Evolutionary conservation across 2,888 invertebrate genomes (phyloP), one percentile per base, ranked within the genome.

Genomic region (Achlya flavicornis): DNA sequence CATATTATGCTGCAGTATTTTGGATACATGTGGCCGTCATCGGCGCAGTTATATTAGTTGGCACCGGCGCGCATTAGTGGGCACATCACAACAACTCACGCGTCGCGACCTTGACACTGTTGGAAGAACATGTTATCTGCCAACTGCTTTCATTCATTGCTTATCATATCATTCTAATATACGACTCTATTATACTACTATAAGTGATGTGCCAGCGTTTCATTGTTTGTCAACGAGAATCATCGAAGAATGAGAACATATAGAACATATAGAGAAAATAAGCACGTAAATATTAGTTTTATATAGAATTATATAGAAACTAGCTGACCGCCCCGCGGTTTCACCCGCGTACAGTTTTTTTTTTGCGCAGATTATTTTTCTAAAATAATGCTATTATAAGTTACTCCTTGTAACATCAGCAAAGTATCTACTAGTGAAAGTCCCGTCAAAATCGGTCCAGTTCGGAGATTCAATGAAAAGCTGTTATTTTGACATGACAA

Each of bases 41-140:
- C 16, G 48, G 35, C 65, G 64, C 64, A 58, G 71, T 70, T 77
- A 77, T 75, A 77, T 75, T 71, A 77, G 78, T 85, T 88, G 87
- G 87, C 87, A 86, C 68, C 66, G 66, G 3, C 4, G 35, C 35
- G 35, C 61, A 53, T 16, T 53, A 53, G 53, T 53, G 60, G 58
- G 66, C 66, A 63, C 70, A 75, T 73, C 70, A 66, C 68, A 70
- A 66, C 68, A 70, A 81, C 79, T 77, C 81, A 77, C 68, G 70
- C 71, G 66, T 62, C 63, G 62, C 69, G 80, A 76, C 90, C 90
- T 89, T 90, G 90, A 89, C 90, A 86, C 84, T 88, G 84, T 84
- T 83, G 81, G 76, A 78, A 76, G 73, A 74, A 76, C 70, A 67
- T 71, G 75, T 80, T 86, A 86, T 87, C 83, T 87, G 89, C 87